Evolutionary conservation across 1,140 invertebrate species (phyloP), one percentile per base, ranked within the genome.

Genomic region (Metaphire vulgaris): DNA sequence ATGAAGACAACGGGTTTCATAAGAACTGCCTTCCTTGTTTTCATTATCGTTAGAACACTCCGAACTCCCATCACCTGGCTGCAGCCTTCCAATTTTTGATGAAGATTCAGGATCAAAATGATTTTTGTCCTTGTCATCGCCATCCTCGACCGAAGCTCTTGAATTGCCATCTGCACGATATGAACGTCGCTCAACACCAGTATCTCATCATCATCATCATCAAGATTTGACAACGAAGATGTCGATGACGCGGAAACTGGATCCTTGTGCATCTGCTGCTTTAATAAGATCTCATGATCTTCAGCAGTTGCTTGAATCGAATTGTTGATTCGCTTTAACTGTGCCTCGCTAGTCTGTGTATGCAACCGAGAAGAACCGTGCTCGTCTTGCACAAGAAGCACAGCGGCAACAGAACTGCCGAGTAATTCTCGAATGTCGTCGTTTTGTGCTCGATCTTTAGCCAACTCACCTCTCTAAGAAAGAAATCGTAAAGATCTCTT

Each of bases 381-480:
- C 1, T 73, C 72, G 31, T 73, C 72, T 34, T 34, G 28, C 12
- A 41, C 56, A 26, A 28, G 28, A 1, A 34, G 28, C 32, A 34
- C 72, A 2, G 33, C 72, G n/a, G 28, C 33, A 1, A 73, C 72
- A 14, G 72, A 21, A 28, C 56, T 33, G 33, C 56, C 26, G 21
- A 73, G 41, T 28, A 73, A 34, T 15, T 34, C 26, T 26, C 41
- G 34, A 28, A 73, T 28, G 12, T 73, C 72, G n/a, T 73, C 56
- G 41, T 28, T 56, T 34, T 34, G 33, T 30, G 81, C 80, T 67
- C 83, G 74, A 64, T 82, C 81, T 15, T 79, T 77, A 0, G 83
- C 80, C 72, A 79, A 69, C 71, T 84, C 83, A 30, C 79, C 79
- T 78, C 83, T 78, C 83, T 84, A 74, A 14, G 33, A 78, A n/a